phyloP scores from a whole-genome alignment of 2,888 invertebrate genomes.

The Leptopilina drosophilae region DNA sequence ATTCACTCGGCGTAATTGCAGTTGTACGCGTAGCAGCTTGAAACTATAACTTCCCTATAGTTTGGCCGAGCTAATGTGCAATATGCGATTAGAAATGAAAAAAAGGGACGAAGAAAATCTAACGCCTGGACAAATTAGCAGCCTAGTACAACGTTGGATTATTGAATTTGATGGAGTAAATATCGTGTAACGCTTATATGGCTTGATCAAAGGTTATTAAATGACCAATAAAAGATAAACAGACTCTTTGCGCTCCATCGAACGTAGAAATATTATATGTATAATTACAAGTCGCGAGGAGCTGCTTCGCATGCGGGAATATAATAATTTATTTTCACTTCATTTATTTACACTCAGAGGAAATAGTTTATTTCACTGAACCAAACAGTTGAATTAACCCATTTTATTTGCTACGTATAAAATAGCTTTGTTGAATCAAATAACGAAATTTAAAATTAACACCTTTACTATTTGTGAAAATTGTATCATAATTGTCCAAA shows the following conservation, averaged over 20 bases:
- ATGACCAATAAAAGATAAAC: constrained; percentile 57
- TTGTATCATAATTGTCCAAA: too few species aligned
- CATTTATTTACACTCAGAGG: too few species aligned
- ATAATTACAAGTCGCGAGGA: not conserved
- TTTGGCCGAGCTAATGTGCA: constrained; percentile 1
- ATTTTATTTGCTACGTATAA: too few species aligned
- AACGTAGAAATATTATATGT: not conserved
- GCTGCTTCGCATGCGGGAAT: not conserved
- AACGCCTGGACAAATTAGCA: constrained; percentile 31
- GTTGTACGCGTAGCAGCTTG: constrained; percentile 42
- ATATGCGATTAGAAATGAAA: constrained; percentile 17
- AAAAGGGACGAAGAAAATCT: not conserved
- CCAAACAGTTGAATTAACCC: too few species aligned
- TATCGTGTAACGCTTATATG: constrained; percentile 39
- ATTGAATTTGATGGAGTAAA: constrained; percentile 51
- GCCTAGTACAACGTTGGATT: constrained; percentile 40
- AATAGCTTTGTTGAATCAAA: too few species aligned
- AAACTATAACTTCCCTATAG: constrained; percentile 17
- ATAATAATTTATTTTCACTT: too few species aligned
- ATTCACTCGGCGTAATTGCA: constrained; percentile 62
- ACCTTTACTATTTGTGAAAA: too few species aligned
- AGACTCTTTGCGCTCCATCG: constrained; percentile 49
- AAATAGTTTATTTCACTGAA: too few species aligned
- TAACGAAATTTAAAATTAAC: too few species aligned
- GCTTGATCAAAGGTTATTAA: constrained; percentile 44